Conservation (phyloP, 2,797 vertebrate genomes). For the Heliangelus exortis region DNA sequence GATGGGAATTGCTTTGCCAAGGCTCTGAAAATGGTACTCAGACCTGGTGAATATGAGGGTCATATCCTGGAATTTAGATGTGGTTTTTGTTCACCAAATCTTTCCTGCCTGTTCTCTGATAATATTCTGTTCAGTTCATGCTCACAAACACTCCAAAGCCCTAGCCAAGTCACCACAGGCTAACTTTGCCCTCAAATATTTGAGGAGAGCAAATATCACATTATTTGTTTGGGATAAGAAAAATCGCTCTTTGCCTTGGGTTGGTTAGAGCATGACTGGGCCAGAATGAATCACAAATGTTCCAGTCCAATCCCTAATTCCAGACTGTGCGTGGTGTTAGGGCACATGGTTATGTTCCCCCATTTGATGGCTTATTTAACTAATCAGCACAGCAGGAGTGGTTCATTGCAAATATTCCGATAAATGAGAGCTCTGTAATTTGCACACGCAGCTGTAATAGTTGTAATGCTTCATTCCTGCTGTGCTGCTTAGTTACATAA, state of each 20-base stretch:
- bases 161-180: not conserved
- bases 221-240: constrained; percentile 15
- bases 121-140: not conserved
- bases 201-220: not conserved
- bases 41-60: not conserved
- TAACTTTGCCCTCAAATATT: constrained; percentile 3
- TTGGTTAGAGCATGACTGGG: not conserved
- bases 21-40: not conserved
- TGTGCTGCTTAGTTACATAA: constrained; percentile 67
- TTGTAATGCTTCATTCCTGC: constrained; percentile 59
- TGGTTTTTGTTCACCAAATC: not conserved
- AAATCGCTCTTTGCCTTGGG: not conserved
- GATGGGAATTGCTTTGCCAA: not conserved
- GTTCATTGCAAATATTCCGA: constrained; percentile 59
- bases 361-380: constrained; percentile 72
- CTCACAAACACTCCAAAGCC: not conserved
- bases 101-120: not conserved
- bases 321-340: not conserved
- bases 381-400: constrained; percentile 68
- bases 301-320: constrained; percentile 44
- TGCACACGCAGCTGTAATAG: constrained; percentile 69
- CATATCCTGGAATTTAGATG: not conserved
- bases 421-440: constrained; percentile 67
- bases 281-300: constrained; percentile 18
- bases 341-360: constrained; percentile 56